Conservation (phyloP, 2,797 vertebrate genomes). For the Enteromius radiatus region DNA sequence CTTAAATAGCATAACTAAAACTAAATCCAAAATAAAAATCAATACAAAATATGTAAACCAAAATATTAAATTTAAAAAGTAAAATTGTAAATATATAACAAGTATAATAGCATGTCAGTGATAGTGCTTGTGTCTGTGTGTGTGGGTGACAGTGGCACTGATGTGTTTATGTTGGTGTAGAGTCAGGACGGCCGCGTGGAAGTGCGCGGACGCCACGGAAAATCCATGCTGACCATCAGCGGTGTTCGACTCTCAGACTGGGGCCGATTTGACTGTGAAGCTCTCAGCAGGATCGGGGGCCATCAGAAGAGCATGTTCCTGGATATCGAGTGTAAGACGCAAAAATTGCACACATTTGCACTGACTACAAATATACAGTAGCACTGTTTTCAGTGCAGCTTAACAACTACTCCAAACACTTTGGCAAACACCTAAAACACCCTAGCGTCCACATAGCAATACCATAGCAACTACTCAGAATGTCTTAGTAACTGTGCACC, state of each 20-base stretch:
- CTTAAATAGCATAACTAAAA: background rate
- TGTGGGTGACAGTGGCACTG: background rate
- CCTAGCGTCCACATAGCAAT: too few relatives aligned
- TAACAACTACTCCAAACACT: too few relatives aligned
- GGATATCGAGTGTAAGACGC: slow-evolving; percentile 93
- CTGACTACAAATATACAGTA: background rate
- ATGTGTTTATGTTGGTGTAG: slow-evolving; percentile 69
- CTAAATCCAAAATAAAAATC: background rate
- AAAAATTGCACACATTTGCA: background rate
- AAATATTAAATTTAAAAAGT: background rate
- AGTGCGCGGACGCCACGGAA: slow-evolving; percentile 88
- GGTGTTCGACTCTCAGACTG: slow-evolving; percentile 87
- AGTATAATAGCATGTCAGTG: background rate
- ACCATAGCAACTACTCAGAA: too few relatives aligned
- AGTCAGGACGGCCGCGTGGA: slow-evolving; percentile 90
- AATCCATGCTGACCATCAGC: slow-evolving; percentile 89
- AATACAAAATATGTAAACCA: background rate
- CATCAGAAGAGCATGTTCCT: slow-evolving; percentile 98
- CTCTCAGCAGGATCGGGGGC: slow-evolving; percentile 92
- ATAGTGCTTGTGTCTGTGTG: background rate
- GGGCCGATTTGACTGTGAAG: slow-evolving; percentile 95
- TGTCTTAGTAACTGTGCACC: too few relatives aligned
- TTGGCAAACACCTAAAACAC: too few relatives aligned
- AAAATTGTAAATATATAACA: background rate
- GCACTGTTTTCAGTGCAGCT: background rate